These are phyloP conservation scores for Rhynchotus rufescens DNA, from an alignment of 2,797 vertebrate genomes.

Conservation along the genomic window DNA sequence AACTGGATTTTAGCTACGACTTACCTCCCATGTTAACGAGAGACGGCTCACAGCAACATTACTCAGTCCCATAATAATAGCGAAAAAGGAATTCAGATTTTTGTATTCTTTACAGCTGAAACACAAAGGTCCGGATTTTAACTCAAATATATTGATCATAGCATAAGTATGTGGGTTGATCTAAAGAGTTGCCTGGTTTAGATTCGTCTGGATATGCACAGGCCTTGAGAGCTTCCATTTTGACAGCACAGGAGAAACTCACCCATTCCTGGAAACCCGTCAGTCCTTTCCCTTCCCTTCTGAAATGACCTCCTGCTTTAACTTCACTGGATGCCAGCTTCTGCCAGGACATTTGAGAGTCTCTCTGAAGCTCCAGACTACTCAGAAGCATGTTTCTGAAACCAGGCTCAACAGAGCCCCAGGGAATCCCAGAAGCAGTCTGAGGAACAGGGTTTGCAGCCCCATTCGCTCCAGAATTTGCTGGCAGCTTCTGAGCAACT, in stretches of 20 bases:
- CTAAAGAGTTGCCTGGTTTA: neutral
- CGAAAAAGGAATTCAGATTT: conserved; percentile 97
- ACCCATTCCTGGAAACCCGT: neutral
- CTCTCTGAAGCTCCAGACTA: neutral
- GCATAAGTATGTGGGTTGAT: neutral
- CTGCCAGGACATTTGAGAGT: neutral
- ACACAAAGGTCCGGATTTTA: conserved; percentile 66
- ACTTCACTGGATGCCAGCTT: neutral
- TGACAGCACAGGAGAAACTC: neutral
- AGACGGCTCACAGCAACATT: conserved; percentile 96
- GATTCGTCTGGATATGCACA: neutral
- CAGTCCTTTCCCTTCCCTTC: neutral
- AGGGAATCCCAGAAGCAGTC: neutral
- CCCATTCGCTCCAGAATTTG: conserved; percentile 2
- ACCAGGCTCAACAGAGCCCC: neutral
- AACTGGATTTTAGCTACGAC: conserved; percentile 57
- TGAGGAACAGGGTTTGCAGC: neutral
- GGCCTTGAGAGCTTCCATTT: neutral
- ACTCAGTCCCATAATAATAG: conserved; percentile 95
- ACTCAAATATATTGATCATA: conserved; percentile 3
- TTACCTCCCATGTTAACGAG: conserved; percentile 96
- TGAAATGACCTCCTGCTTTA: neutral
- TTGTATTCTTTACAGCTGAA: conserved; percentile 97
- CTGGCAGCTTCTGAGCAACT: conserved; percentile 11
- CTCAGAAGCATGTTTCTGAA: neutral